A percentile compares a stretch with the other conserved stretches of the same genome.
phyloP scores from a whole-genome alignment of 2,797 vertebrate species.

The Pelochelys cantorii region DNA sequence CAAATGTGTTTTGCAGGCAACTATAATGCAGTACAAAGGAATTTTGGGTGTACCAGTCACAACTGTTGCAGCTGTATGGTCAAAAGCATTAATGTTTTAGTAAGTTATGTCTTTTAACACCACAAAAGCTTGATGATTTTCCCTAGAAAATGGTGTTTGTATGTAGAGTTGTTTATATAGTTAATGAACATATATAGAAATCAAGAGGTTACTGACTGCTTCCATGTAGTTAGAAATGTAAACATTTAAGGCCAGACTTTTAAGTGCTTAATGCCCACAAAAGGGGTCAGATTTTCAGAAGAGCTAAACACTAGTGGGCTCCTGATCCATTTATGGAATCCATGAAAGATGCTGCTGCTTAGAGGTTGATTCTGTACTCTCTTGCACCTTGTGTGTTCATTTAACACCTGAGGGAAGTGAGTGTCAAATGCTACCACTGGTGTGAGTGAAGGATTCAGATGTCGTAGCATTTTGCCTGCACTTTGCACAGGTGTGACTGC shows the following conservation, averaged over 20 bases:
- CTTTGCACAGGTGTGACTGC: background rate
- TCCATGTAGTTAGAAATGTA: background rate
- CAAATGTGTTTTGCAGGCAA: slow-evolving; percentile 47
- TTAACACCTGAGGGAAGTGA: background rate
- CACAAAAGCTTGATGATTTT: fast-evolving
- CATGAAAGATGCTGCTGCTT: background rate
- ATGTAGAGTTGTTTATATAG: background rate
- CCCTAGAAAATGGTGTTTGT: background rate
- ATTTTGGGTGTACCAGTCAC: background rate
- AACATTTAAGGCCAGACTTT: background rate
- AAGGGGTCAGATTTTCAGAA: background rate
- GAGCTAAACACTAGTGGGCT: background rate
- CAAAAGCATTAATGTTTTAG: background rate
- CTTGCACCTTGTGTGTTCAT: background rate
- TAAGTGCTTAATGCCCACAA: too few species aligned
- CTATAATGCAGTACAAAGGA: slow-evolving; percentile 2
- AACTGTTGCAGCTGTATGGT: background rate
- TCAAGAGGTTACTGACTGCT: background rate
- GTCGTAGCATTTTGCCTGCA: background rate
- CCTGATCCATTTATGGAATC: background rate
- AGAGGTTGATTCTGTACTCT: background rate
- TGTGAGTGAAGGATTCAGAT: background rate
- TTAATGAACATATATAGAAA: background rate
- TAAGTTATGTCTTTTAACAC: background rate
- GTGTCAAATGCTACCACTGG: background rate